A percentile compares a stretch with the other conserved stretches of the same genome.
These are phyloP conservation scores for Ophion costatus DNA, from an alignment of 2,888 invertebrate species.

Conservation along the genomic window DNA sequence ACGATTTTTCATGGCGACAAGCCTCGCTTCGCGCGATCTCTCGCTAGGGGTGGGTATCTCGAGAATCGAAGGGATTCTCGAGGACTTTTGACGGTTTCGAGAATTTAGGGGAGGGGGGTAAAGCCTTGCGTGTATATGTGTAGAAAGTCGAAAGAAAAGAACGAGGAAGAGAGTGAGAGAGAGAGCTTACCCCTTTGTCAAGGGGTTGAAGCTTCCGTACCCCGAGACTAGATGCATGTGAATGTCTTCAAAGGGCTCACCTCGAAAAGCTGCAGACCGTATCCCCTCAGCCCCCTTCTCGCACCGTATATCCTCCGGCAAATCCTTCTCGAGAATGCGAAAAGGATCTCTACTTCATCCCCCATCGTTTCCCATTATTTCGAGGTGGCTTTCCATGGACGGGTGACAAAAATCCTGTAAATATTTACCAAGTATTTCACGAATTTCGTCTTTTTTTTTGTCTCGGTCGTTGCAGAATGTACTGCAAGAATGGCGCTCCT, in stretches of 20 bases:
- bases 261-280: conserved; percentile 20
- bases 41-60: background rate
- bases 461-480: no score
- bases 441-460: no score
- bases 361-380: conserved; percentile 32
- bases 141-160: background rate
- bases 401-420: no score
- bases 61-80: conserved; percentile 56
- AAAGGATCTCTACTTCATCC: conserved; percentile 6
- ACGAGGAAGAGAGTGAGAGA: no score
- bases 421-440: no score
- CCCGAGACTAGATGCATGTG: conserved; percentile 12
- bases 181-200: background rate
- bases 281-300: conserved; percentile 18
- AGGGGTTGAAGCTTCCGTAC: background rate
- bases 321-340: conserved; percentile 4
- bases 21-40: background rate
- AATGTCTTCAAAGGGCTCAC: conserved; percentile 18
- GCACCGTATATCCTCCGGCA: conserved; percentile 23
- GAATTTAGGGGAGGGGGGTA: background rate
- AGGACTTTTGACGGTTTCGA: conserved; percentile 54
- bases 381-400: background rate
- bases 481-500: no score
- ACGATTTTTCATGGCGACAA: conserved; percentile 64
- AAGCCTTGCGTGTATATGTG: no score